Evolutionary conservation across 2,797 vertebrate species (phyloP).

Genomic region (Parauchenoglanis punctatus): DNA sequence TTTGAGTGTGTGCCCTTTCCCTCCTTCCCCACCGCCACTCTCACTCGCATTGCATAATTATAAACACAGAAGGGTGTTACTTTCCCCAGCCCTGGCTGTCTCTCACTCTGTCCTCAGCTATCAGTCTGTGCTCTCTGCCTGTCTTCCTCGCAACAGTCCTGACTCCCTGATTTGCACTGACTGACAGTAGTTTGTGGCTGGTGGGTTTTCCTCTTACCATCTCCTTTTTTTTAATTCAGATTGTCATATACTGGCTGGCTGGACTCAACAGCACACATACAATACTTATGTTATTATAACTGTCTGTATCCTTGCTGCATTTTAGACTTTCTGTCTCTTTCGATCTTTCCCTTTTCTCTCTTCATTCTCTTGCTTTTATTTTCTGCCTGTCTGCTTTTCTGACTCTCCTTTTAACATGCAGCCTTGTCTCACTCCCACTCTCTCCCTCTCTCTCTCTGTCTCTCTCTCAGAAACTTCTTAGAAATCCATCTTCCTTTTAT

Average conservation of each 20-base stretch:
- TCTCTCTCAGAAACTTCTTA: constrained; percentile 21
- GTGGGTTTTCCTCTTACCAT: not conserved
- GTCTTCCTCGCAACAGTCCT: constrained; percentile 13
- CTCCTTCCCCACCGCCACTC: constrained; percentile 50
- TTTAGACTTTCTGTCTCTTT: constrained; percentile 1
- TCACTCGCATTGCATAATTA: constrained; percentile 65
- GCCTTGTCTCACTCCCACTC: constrained; percentile 8
- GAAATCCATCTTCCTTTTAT: constrained; percentile 28
- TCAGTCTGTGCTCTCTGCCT: constrained; percentile 32
- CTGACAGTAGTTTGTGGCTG: constrained; percentile 19
- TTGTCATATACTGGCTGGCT: not conserved
- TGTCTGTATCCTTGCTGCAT: constrained; percentile 10
- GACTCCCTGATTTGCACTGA: constrained; percentile 9
- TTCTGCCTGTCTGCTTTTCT: constrained; percentile 28
- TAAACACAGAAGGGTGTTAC: constrained; percentile 64
- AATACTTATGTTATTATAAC: not conserved
- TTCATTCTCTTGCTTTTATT: constrained; percentile 12
- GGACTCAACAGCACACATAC: constrained; percentile 2
- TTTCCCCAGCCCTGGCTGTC: constrained; percentile 41
- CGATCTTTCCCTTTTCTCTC: not conserved
- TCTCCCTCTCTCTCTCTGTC: not conserved
- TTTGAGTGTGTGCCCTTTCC: constrained; percentile 56
- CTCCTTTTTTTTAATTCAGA: not conserved
- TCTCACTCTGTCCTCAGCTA: constrained; percentile 44
- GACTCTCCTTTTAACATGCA: constrained; percentile 15